A percentile compares a stretch with the other conserved stretches of the same genome.
These are phyloP conservation scores for Pyrrhosoma nymphula DNA, from an alignment of 2,888 invertebrate species.

Conservation along the genomic window DNA sequence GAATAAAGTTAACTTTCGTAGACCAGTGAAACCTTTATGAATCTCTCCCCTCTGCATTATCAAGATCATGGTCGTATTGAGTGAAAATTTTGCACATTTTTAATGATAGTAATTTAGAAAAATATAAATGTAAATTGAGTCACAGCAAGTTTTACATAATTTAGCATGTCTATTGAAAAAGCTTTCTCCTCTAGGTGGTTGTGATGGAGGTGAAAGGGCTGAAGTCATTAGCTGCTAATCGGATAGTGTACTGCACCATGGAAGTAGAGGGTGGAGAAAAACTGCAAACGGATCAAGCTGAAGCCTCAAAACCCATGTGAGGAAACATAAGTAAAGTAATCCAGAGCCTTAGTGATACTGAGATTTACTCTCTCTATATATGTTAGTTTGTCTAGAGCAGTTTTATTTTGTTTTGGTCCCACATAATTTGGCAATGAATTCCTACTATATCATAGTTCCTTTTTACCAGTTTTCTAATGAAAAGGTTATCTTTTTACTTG, in stretches of 20 bases:
- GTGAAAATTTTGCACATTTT: too few relatives aligned
- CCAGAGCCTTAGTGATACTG: background rate
- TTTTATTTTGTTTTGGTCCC: too few relatives aligned
- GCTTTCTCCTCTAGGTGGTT: conserved; percentile 86
- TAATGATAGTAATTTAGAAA: too few relatives aligned
- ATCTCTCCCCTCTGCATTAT: too few relatives aligned
- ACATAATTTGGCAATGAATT: too few relatives aligned
- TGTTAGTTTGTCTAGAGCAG: background rate
- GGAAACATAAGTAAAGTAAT: conserved; percentile 74
- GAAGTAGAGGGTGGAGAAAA: conserved; percentile 99
- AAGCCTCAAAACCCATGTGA: conserved; percentile 98
- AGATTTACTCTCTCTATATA: background rate
- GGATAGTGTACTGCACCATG: conserved; percentile 99
- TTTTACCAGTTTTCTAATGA: too few relatives aligned
- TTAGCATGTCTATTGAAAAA: background rate
- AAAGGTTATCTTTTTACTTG: too few relatives aligned
- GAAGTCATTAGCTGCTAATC: conserved; percentile 96
- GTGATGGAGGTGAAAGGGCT: conserved; percentile 99
- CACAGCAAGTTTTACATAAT: background rate
- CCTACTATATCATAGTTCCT: too few relatives aligned
- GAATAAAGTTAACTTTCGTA: too few relatives aligned
- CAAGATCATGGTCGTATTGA: too few relatives aligned
- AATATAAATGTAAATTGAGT: too few relatives aligned
- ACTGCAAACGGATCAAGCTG: conserved; percentile 99
- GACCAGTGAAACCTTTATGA: too few relatives aligned